A percentile compares a stretch with the other conserved stretches of the same genome.
These are phyloP conservation scores for Pachyseris speciosa DNA, from an alignment of 64 coral and sea anemone species.

Conservation along the genomic window DNA sequence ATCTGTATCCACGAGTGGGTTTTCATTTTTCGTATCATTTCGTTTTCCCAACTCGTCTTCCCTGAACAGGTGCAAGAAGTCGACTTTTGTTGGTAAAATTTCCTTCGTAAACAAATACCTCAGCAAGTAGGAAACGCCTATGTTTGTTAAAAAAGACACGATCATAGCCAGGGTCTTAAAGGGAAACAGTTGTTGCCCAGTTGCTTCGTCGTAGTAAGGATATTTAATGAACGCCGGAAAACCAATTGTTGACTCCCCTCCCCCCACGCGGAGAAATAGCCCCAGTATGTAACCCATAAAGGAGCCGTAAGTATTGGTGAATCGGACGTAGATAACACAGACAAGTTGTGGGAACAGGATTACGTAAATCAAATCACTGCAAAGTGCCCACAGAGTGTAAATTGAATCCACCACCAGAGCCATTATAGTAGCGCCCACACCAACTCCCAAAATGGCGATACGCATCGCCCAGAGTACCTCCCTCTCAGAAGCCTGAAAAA, in stretches of 20 bases:
- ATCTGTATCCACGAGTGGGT: no score
- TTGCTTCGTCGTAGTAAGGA: slow-evolving; percentile 76
- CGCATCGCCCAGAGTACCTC: slow-evolving; percentile 91
- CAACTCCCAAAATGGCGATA: slow-evolving; percentile 73
- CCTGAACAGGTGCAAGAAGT: slow-evolving; percentile 69
- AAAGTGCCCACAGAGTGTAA: slow-evolving; percentile 80
- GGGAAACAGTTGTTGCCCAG: slow-evolving; percentile 74
- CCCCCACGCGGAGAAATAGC: slow-evolving; percentile 66
- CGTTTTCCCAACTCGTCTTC: neutral
- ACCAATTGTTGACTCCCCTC: slow-evolving; percentile 74
- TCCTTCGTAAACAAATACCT: slow-evolving; percentile 68
- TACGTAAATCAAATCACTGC: slow-evolving; percentile 81
- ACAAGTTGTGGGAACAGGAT: slow-evolving; percentile 92
- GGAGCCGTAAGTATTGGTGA: slow-evolving; percentile 92
- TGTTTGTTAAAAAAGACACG: slow-evolving; percentile 53
- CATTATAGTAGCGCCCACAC: slow-evolving; percentile 64
- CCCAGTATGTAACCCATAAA: slow-evolving; percentile 86
- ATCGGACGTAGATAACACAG: slow-evolving; percentile 73
- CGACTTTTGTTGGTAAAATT: slow-evolving; percentile 49
- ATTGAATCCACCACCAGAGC: slow-evolving; percentile 78
- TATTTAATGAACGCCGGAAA: slow-evolving; percentile 78
- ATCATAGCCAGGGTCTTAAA: slow-evolving; percentile 87
- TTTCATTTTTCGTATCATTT: neutral
- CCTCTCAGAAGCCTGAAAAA: slow-evolving; percentile 84
- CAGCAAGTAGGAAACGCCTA: slow-evolving; percentile 59